A percentile compares a stretch with the other conserved stretches of the same genome.
phyloP scores from a whole-genome alignment of 2,888 invertebrate species.

The Phrixothrix hirtus region DNA sequence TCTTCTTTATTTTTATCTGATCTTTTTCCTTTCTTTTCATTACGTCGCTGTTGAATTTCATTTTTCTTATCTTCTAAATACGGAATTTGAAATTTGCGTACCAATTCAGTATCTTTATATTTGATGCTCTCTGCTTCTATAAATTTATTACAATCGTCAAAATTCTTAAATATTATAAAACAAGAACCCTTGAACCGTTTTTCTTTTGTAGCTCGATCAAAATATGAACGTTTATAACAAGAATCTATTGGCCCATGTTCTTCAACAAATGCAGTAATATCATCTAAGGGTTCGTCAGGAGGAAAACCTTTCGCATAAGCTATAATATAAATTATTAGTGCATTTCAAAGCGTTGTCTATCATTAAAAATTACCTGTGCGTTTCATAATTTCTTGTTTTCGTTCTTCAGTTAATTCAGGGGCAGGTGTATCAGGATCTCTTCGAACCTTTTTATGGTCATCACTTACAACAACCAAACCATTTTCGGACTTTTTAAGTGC shows the following conservation, averaged over 20 bases:
- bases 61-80: slow-evolving; percentile 70
- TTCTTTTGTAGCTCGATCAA: slow-evolving; percentile 66
- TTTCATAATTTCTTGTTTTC: slow-evolving; percentile 73
- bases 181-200: slow-evolving; percentile 88
- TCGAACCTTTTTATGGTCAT: slow-evolving; percentile 66
- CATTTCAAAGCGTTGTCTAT: too few species aligned
- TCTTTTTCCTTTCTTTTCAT: slow-evolving; percentile 62
- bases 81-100: slow-evolving; percentile 71
- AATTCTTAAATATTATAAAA: slow-evolving; percentile 82
- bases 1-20: slow-evolving; percentile 53
- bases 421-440: slow-evolving; percentile 73
- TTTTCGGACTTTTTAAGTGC: slow-evolving; percentile 76
- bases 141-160: slow-evolving; percentile 81
- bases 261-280: slow-evolving; percentile 73
- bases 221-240: slow-evolving; percentile 64
- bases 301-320: slow-evolving; percentile 89
- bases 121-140: slow-evolving; percentile 65
- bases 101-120: slow-evolving; percentile 70
- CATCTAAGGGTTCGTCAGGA: slow-evolving; percentile 66
- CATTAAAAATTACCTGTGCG: slow-evolving; percentile 65
- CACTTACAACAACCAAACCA: slow-evolving; percentile 71
- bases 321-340: too few species aligned
- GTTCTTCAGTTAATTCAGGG: slow-evolving; percentile 83
- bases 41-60: slow-evolving; percentile 62
- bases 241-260: slow-evolving; percentile 67